These are phyloP conservation scores for Eupsilia transversa DNA, from an alignment of 2,888 invertebrate species.

Conservation along the genomic window DNA sequence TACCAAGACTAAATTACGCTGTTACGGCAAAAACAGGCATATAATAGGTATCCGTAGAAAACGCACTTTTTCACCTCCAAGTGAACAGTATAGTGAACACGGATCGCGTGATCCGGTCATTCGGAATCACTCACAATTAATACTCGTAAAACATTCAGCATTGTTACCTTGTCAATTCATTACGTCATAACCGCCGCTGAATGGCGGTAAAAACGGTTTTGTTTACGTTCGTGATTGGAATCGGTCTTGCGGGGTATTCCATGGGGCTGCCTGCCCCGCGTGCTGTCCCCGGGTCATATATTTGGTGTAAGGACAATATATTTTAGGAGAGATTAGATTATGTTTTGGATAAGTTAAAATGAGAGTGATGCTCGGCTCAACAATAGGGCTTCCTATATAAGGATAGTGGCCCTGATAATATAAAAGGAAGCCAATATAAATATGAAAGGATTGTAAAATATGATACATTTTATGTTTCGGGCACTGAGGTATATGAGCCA, in stretches of 20 bases:
- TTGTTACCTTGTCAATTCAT: slow-evolving; percentile 83
- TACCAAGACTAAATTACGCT: slow-evolving; percentile 30
- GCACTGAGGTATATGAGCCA: slow-evolving; percentile 31
- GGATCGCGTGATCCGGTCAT: slow-evolving; percentile 71
- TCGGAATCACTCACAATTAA: slow-evolving; percentile 79
- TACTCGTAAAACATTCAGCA: slow-evolving; percentile 81
- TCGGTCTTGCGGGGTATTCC: slow-evolving; percentile 51
- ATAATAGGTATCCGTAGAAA: slow-evolving; percentile 38
- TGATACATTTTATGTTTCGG: neutral
- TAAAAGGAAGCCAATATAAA: slow-evolving; percentile 24
- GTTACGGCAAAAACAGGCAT: slow-evolving; percentile 25
- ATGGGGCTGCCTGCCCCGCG: slow-evolving; percentile 45
- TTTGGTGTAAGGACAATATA: slow-evolving; percentile 69
- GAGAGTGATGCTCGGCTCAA: slow-evolving; percentile 29
- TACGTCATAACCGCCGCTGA: slow-evolving; percentile 81
- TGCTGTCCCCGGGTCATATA: slow-evolving; percentile 60
- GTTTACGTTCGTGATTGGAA: slow-evolving; percentile 85
- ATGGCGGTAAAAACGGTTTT: slow-evolving; percentile 84
- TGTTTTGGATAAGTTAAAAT: slow-evolving; percentile 55
- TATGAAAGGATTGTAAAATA: slow-evolving; percentile 9
- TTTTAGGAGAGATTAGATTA: slow-evolving; percentile 72
- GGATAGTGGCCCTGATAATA: neutral
- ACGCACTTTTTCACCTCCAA: slow-evolving; percentile 48
- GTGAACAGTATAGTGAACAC: slow-evolving; percentile 49
- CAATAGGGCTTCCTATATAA: neutral